phyloP scores from a whole-genome alignment of 2,888 invertebrate species.

The Augiades crinisus region DNA sequence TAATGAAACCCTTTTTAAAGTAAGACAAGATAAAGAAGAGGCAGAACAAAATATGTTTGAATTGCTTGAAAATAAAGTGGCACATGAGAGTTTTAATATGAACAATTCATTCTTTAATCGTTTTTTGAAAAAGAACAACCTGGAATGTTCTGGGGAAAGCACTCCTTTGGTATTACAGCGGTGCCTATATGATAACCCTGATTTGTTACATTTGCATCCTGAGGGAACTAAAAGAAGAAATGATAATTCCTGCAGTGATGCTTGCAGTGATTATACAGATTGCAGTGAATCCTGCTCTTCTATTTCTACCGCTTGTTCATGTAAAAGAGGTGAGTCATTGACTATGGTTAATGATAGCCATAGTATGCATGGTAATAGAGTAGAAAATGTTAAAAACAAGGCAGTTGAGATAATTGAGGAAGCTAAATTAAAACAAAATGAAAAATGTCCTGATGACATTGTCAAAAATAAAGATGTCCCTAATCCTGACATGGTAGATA shows the following conservation, averaged over 20 bases:
- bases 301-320: conserved; percentile 64
- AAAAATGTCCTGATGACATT: conserved; percentile 50
- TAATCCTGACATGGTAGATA: conserved; percentile 66
- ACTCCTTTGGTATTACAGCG: conserved; percentile 67
- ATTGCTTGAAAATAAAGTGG: conserved; percentile 87
- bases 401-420: not conserved
- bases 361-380: conserved; percentile 27
- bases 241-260: conserved; percentile 49
- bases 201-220: conserved; percentile 58
- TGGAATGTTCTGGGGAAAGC: conserved; percentile 66
- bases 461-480: conserved; percentile 49
- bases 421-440: conserved; percentile 41
- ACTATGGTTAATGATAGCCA: conserved; percentile 29
- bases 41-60: conserved; percentile 90
- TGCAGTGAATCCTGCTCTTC: conserved; percentile 60
- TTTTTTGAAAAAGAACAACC: conserved; percentile 63
- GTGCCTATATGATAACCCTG: conserved; percentile 59
- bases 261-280: conserved; percentile 57
- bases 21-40: conserved; percentile 64
- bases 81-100: conserved; percentile 86
- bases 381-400: conserved; percentile 30
- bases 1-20: conserved; percentile 51
- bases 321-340: conserved; percentile 54
- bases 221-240: conserved; percentile 43
- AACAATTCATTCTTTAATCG: conserved; percentile 83